Evolutionary conservation across 2,113 vertebrate species (phyloP), one percentile per base, ranked within the genome.

Genomic region (Gymnorhina tibicen): DNA sequence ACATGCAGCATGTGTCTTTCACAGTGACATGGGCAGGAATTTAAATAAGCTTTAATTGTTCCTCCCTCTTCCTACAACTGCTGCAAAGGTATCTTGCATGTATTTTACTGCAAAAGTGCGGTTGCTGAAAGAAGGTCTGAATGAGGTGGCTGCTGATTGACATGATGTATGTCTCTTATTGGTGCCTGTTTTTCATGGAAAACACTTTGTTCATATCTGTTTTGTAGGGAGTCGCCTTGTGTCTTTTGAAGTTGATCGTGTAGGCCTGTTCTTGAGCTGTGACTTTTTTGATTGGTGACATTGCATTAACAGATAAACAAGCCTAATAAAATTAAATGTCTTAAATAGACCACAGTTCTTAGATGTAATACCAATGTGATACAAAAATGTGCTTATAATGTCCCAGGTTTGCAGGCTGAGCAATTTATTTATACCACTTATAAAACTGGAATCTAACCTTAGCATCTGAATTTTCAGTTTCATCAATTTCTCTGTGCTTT

Each of bases 101-200:
- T 46, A 8, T 85, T 37, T 55, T 42, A 24, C 27, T 63, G 35
- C 52, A 15, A 32, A 88, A 35, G 10, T 73, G n/a, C 55, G 39
- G 17, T 60, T 60, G 32, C 55, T 83, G 22, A 22, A 35, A 27
- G 46, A 28, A 73, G 47, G 11, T 70, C 28, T 2, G 3, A 33
- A n/a, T 28, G 64, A 59, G 23, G 37, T 79, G 37, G 53, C 37
- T 63, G 44, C 21, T 66, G 47, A 23, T 18, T 69, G 49, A 37
- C 18, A 2, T 19, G 33, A 21, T 20, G 16, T 50, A 3, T 2
- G 1, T 30, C 15, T 89, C 27, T 35, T 74, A 8, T 0, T 67
- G 32, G 35, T 46, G 44, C 17, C 1, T 32, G 12, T 50, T 92
- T 88, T 47, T 49, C 4, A 11, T 42, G 60, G 70, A 41, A 66